phyloP scores from a whole-genome alignment of 2,888 invertebrate genomes.

The Drosophila pegasa region DNA sequence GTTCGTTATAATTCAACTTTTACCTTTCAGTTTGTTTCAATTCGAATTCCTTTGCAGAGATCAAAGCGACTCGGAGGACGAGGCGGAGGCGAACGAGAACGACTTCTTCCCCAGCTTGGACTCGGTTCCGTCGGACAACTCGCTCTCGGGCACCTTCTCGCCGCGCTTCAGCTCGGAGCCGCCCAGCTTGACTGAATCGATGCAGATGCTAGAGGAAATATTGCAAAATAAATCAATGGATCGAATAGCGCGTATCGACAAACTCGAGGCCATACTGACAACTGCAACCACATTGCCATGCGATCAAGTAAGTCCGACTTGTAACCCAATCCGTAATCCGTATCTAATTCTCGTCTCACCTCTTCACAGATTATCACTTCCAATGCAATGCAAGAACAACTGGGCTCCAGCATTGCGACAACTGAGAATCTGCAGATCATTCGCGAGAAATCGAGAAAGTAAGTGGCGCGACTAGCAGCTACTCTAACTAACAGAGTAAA shows the following conservation, averaged over 20 bases:
- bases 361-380: slow-evolving; percentile 82
- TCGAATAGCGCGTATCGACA: slow-evolving; percentile 93
- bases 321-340: not conserved
- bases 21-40: not conserved
- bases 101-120: slow-evolving; percentile 90
- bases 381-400: slow-evolving; percentile 82
- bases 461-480: slow-evolving; percentile 24
- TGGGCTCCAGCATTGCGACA: slow-evolving; percentile 82
- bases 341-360: not conserved
- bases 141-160: slow-evolving; percentile 88
- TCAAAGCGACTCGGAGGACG: slow-evolving; percentile 90
- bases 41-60: slow-evolving; percentile 85
- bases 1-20: slow-evolving; percentile 68
- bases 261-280: slow-evolving; percentile 93
- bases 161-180: slow-evolving; percentile 91
- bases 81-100: slow-evolving; percentile 90
- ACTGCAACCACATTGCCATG: slow-evolving; percentile 90
- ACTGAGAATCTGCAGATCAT: slow-evolving; percentile 84
- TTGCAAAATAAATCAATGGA: slow-evolving; percentile 93
- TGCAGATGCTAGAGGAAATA: slow-evolving; percentile 95
- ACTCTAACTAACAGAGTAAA: not conserved
- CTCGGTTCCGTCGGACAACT: slow-evolving; percentile 91
- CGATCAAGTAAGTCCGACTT: slow-evolving; percentile 84
- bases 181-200: slow-evolving; percentile 93
- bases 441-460: slow-evolving; percentile 84